These are phyloP conservation scores for Plagodis dolabraria DNA, from an alignment of 2,888 invertebrate genomes.

Conservation along the genomic window DNA sequence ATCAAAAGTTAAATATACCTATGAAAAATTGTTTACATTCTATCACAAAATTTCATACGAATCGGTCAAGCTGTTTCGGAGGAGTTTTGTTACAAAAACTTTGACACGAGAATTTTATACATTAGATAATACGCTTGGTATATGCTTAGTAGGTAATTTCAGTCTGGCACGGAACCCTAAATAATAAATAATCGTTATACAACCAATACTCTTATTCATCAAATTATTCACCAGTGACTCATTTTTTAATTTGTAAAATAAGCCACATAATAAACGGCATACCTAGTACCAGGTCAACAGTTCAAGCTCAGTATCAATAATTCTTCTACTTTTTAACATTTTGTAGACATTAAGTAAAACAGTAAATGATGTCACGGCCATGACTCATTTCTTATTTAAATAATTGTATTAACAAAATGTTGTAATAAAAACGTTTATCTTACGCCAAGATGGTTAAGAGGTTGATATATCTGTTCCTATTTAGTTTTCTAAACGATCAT, in stretches of 20 bases:
- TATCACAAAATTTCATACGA: too few species aligned
- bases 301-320: constrained; percentile 78
- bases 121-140: neutral
- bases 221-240: constrained; percentile 53
- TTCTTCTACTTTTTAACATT: constrained; percentile 74
- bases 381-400: constrained; percentile 73
- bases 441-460: constrained; percentile 25
- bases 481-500: constrained; percentile 42
- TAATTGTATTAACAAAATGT: constrained; percentile 48
- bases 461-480: constrained; percentile 3
- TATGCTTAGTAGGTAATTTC: neutral
- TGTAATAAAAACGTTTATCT: constrained; percentile 57
- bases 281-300: constrained; percentile 74
- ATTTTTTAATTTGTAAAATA: constrained; percentile 59
- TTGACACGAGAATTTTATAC: too few species aligned
- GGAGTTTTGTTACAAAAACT: too few species aligned
- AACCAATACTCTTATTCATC: neutral
- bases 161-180: neutral
- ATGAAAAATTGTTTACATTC: too few species aligned
- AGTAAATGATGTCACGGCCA: constrained; percentile 77
- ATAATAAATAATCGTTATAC: constrained; percentile 3
- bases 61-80: too few species aligned
- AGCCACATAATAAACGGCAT: constrained; percentile 59
- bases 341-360: constrained; percentile 71
- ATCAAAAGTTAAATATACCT: too few species aligned